Percentiles rank a stretch among this genome's conserved stretches.
Conservation (phyloP, 2,113 vertebrate genomes). For the Mohoua ochrocephala region DNA sequence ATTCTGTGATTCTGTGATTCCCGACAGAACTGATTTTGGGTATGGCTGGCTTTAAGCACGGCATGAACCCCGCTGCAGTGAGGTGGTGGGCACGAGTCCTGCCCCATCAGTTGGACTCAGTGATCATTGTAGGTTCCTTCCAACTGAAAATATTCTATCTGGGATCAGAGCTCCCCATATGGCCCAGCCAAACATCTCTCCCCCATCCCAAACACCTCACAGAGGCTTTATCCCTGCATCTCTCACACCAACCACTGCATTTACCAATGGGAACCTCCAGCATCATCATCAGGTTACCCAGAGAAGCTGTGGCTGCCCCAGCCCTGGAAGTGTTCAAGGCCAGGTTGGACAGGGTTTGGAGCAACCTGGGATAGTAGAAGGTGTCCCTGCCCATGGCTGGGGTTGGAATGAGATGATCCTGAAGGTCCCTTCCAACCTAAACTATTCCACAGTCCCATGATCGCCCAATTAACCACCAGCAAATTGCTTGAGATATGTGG, state of each 20-base stretch:
- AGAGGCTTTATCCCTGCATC: background rate
- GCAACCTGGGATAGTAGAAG: background rate
- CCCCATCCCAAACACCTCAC: background rate
- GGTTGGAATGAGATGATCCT: background rate
- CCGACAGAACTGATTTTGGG: background rate
- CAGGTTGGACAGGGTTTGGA: background rate
- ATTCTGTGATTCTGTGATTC: background rate
- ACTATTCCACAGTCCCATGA: background rate
- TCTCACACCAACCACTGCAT: background rate
- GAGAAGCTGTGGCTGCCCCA: background rate
- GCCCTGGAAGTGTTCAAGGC: background rate
- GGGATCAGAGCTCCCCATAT: background rate
- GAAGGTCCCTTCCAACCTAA: background rate
- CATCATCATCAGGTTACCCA: fast-evolving
- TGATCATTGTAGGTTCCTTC: background rate
- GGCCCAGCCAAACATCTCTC: background rate
- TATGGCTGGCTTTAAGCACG: background rate
- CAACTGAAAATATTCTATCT: background rate
- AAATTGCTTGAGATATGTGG: fast-evolving
- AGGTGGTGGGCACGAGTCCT: background rate
- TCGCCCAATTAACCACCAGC: background rate
- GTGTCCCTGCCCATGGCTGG: no score
- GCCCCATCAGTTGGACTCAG: background rate
- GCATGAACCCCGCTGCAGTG: fast-evolving
- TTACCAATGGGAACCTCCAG: background rate